A percentile compares a stretch with the other conserved stretches of the same genome.
Evolutionary conservation across 2,797 vertebrate genomes (phyloP).

Genomic region (Melanotaenia maccullochi): DNA sequence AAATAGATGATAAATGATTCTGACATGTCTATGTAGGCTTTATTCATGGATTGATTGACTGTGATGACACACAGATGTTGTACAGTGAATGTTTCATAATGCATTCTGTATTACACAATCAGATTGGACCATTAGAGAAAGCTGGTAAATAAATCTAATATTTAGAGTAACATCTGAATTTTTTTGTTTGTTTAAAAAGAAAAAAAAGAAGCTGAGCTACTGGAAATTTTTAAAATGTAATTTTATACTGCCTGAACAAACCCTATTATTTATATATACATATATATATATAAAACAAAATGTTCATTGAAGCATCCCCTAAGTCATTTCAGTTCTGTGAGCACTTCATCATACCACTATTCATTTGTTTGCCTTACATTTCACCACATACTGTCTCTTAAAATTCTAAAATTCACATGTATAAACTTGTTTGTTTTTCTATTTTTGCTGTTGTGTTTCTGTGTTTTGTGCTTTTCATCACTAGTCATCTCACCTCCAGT

Average conservation of each 20-base stretch:
- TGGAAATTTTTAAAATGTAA: slow-evolving; percentile 43
- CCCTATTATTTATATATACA: slow-evolving; percentile 17
- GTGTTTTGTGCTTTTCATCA: slow-evolving; percentile 26
- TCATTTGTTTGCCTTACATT: slow-evolving; percentile 15
- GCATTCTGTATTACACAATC: slow-evolving; percentile 35
- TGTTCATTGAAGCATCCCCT: slow-evolving; percentile 5
- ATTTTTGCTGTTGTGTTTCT: slow-evolving; percentile 23
- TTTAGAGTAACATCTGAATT: slow-evolving; percentile 47
- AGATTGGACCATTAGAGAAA: slow-evolving; percentile 28
- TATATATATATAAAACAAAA: background rate
- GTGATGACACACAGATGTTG: slow-evolving; percentile 37
- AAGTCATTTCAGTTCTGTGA: slow-evolving; percentile 15
- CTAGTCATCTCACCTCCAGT: slow-evolving; percentile 14
- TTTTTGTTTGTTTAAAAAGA: too few relatives aligned
- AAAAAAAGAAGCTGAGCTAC: slow-evolving; percentile 29
- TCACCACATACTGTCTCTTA: slow-evolving; percentile 12
- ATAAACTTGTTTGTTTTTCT: slow-evolving; percentile 7
- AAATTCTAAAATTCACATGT: slow-evolving; percentile 18
- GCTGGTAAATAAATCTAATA: slow-evolving; percentile 45
- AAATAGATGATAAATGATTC: slow-evolving; percentile 27
- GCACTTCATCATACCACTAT: background rate
- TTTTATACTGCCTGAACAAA: slow-evolving; percentile 33
- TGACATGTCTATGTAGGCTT: slow-evolving; percentile 31
- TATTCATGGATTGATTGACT: slow-evolving; percentile 34
- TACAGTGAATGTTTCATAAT: slow-evolving; percentile 31